Evolutionary conservation across 92 coral and sea anemone species (phyloP), one percentile per base, ranked within the genome.

Genomic region (Ricordea florida): DNA sequence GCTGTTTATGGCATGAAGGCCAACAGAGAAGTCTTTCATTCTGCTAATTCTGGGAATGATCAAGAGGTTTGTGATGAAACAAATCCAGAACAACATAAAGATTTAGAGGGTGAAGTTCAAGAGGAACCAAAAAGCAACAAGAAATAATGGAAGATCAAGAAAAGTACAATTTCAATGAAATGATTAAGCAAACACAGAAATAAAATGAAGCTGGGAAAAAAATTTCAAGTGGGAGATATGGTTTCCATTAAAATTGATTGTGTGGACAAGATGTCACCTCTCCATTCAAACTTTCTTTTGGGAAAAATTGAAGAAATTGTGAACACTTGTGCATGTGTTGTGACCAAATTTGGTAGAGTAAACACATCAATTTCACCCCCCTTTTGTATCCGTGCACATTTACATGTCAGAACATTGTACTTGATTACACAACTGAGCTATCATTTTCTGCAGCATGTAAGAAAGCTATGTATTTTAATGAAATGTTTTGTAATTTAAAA

Each of bases 201-300:
- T 51, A 57, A 53, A 69, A 64, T 8, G 20, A 37, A 64, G 23
- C 63, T 34, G 55, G 63, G 17, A 32, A 38, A 53, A 11, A 50
- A 75, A 51, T 47, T 45, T n/a, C 59, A 74, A 14, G 57, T 60
- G 21, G 33, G 50, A 33, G 83, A 66, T 49, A 32, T 79, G 24
- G 86, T 81, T 10, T 27, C 67, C 1, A 60, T 71, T 10, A 69
- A 80, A 59, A 60, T 61, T 45, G 72, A 69, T 45, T 37, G 42
- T 45, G 79, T 60, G 13, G 79, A 80, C 72, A 80, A 70, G 22
- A 71, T 50, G n/a, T 55, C 79, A 21, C 86, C 60, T 2, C 65
- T 80, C 14, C 81, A 81, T 63, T 69, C 74, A 15, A 62, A 62
- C 36, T 37, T 72, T 41, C 74, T 80, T 26, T 6, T 69, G 34